Evolutionary conservation across 2,113 vertebrate genomes (phyloP), one percentile per base, ranked within the genome.

Genomic region (Austrofundulus limnaeus): DNA sequence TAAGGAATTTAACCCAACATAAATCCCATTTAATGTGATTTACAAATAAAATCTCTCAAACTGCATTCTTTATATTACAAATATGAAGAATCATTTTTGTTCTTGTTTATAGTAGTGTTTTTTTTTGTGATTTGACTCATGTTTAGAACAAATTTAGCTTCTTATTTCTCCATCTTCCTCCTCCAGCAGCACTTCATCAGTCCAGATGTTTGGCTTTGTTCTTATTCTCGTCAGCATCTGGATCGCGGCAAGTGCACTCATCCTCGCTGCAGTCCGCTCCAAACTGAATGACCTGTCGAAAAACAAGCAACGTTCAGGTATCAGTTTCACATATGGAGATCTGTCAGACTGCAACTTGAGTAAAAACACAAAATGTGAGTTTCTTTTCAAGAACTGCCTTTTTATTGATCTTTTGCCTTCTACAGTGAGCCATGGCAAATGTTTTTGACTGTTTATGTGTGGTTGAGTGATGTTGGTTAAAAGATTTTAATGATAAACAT

Each of bases 171-270:
- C 45, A 43, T 81, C 67, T 74, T 75, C 78, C 76, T 75, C 66
- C 70, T 53, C 62, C 68, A 1, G 23, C 61, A 59, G 72, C 60
- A 34, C 56, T 58, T 57, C 60, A 65, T 23, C 59, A 54, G 28
- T 68, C 66, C 39, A 25, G 69, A 28, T 11, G 43, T 70, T 83
- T 87, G 72, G 59, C 78, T 83, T 70, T 83, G 63, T 61, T 87
- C 72, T 86, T 94, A 87, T 99, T 98, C 92, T 99, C 97, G 76
- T 96, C 95, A 0, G 96, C 96, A 2, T 92, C 91, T 0, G 95
- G 97, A 87, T 99, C 97, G 0, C 94, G 94, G 84, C 97, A 99
- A 2, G 94, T 94, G 87, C 97, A 99, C 61, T 98, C 97, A 0
- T 98, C 97, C 77, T 92, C 90, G 77, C 95, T 93, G 49, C 97